phyloP scores from a whole-genome alignment of 1,140 invertebrate genomes.

The Lycorma delicatula region DNA sequence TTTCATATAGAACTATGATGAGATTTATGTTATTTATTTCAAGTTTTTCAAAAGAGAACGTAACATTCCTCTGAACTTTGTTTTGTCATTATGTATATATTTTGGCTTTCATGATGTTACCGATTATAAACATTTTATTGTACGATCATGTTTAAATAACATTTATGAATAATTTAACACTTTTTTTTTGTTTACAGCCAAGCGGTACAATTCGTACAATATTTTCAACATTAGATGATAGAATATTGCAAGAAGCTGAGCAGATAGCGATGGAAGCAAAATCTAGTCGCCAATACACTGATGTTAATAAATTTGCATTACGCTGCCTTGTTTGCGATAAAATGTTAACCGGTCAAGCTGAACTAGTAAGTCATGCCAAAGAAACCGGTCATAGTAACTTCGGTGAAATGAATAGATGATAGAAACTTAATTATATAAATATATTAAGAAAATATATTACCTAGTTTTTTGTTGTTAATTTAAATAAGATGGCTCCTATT shows the following conservation, averaged over 20 bases:
- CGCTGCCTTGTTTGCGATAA: constrained; percentile 71
- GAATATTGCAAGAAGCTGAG: constrained; percentile 65
- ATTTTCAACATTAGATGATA: constrained; percentile 66
- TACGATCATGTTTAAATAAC: no score
- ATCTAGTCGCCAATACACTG: constrained; percentile 78
- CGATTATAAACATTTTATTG: no score
- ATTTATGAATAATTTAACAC: no score
- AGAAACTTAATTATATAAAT: background rate
- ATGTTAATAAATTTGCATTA: constrained; percentile 76
- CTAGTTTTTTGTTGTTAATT: no score
- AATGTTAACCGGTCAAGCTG: constrained; percentile 61
- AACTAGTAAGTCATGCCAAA: constrained; percentile 77
- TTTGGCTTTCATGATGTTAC: no score
- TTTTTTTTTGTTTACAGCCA: constrained; percentile 18
- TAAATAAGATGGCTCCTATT: no score
- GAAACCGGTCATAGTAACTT: constrained; percentile 78
- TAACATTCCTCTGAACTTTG: no score
- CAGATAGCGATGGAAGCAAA: constrained; percentile 81
- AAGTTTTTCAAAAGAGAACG: no score
- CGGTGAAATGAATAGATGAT: constrained; percentile 53
- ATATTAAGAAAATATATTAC: no score
- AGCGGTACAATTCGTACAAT: constrained; percentile 63
- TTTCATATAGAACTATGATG: no score
- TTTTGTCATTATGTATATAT: no score
- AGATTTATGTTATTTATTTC: no score